Evolutionary conservation across 1,140 invertebrate species (phyloP).

Genomic region (Goniozus legneri): DNA sequence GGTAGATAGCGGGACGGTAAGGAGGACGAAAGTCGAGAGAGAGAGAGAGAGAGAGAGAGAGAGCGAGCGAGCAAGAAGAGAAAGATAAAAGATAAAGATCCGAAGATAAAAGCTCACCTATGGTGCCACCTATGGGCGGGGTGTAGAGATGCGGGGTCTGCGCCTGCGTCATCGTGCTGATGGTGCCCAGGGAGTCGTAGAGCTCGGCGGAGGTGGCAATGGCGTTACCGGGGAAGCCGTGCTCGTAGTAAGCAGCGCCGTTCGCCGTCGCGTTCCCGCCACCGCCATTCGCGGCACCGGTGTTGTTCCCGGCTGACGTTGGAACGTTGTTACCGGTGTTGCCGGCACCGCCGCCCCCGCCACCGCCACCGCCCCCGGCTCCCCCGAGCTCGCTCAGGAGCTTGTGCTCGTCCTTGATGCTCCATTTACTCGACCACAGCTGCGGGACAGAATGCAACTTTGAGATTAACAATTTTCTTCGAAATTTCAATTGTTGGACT

Average conservation of each 20-base stretch:
- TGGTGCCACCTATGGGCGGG: constrained; percentile 67
- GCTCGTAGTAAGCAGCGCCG: constrained; percentile 63
- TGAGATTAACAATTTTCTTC: constrained; percentile 16
- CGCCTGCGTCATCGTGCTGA: constrained; percentile 71
- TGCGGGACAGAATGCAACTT: constrained; percentile 45
- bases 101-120: constrained; percentile 59
- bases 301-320: constrained; percentile 54
- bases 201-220: constrained; percentile 63
- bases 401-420: constrained; percentile 84
- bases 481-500: too few relatives aligned
- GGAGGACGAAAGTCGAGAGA: background rate
- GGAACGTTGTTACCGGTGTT: constrained; percentile 52
- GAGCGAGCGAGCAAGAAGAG: constrained; percentile 16
- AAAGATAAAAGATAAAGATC: constrained; percentile 8
- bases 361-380: constrained; percentile 47
- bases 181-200: constrained; percentile 65
- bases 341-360: constrained; percentile 31
- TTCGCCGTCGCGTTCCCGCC: constrained; percentile 35
- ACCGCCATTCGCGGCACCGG: constrained; percentile 31
- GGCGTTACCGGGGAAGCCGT: constrained; percentile 58
- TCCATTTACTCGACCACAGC: constrained; percentile 85
- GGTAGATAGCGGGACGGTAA: constrained; percentile 7
- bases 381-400: constrained; percentile 75
- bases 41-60: constrained; percentile 19
- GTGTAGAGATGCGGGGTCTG: constrained; percentile 71